Conservation (phyloP, 2,888 invertebrate species). For the Drepana falcataria region DNA sequence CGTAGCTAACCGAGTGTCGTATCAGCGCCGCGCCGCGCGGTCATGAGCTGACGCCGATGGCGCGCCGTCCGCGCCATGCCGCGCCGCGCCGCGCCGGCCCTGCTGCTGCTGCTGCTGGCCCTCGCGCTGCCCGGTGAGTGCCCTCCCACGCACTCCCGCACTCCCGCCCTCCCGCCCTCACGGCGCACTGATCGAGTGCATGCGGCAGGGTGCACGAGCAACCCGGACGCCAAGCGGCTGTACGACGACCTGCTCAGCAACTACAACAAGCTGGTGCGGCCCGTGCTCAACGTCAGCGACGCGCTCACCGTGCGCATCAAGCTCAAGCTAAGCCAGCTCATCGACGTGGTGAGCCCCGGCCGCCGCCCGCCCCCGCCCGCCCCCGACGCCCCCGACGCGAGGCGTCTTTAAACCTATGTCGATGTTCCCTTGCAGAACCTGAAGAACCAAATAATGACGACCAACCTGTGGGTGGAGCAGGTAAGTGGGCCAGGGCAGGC, state of each 20-base stretch:
- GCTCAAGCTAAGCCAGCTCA: slow-evolving; percentile 96
- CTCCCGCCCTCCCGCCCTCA: background rate
- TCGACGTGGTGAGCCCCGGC: slow-evolving; percentile 92
- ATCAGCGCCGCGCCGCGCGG: no score
- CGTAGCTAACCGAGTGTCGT: no score
- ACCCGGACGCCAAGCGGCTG: slow-evolving; percentile 96
- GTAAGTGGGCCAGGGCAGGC: slow-evolving; percentile 27
- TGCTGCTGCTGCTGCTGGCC: slow-evolving; percentile 53
- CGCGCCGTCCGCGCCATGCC: slow-evolving; percentile 62
- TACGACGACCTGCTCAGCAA: slow-evolving; percentile 97
- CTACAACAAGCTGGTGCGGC: slow-evolving; percentile 97
- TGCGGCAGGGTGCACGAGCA: slow-evolving; percentile 87
- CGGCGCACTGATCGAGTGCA: background rate
- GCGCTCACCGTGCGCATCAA: slow-evolving; percentile 97
- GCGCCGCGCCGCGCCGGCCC: slow-evolving; percentile 57
- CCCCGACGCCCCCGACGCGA: background rate
- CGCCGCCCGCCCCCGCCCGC: background rate
- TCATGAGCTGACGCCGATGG: slow-evolving; percentile 63
- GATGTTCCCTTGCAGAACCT: slow-evolving; percentile 86
- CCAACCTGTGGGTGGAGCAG: slow-evolving; percentile 93
- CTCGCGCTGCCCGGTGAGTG: slow-evolving; percentile 36
- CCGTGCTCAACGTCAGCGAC: slow-evolving; percentile 96
- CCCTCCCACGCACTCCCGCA: background rate
- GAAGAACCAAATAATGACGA: slow-evolving; percentile 97
- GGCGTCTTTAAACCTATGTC: background rate